phyloP scores from a whole-genome alignment of 2,113 vertebrate genomes.

The Phylloscopus trochiloides region DNA sequence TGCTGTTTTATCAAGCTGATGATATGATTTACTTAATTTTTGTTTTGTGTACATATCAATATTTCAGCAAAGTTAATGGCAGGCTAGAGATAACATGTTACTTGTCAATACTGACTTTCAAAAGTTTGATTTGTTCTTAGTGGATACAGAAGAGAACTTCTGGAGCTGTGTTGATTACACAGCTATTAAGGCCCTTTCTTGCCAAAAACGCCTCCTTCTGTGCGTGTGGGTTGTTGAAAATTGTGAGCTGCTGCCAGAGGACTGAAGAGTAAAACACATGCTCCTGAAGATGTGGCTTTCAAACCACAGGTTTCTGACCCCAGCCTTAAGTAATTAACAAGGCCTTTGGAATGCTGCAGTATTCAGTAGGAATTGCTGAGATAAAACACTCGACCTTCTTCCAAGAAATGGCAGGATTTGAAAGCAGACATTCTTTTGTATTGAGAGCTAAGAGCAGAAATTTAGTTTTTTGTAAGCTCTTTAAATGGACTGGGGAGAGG shows the following conservation, averaged over 20 bases:
- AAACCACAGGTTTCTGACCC: slow-evolving; percentile 33
- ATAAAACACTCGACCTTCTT: background rate
- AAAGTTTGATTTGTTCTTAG: slow-evolving; percentile 43
- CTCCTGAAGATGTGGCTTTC: slow-evolving; percentile 41
- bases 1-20: slow-evolving; percentile 7
- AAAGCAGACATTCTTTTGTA: background rate
- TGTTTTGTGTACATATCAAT: background rate
- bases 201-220: background rate
- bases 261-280: slow-evolving; percentile 51
- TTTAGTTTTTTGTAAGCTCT: background rate
- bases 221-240: slow-evolving; percentile 43
- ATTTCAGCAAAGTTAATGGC: background rate
- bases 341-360: background rate
- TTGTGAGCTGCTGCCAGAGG: slow-evolving; percentile 35
- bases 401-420: background rate
- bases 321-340: slow-evolving; percentile 51
- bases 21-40: background rate
- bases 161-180: slow-evolving; percentile 37
- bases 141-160: background rate
- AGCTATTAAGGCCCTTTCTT: slow-evolving; percentile 29
- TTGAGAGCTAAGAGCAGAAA: background rate
- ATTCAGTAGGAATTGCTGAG: background rate
- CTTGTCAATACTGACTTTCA: slow-evolving; percentile 1
- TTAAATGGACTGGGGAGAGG: background rate
- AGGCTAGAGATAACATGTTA: background rate